A percentile compares a stretch with the other conserved stretches of the same genome.
These are phyloP conservation scores for Hemaris fuciformis DNA, from an alignment of 2,888 invertebrate species.

Conservation along the genomic window DNA sequence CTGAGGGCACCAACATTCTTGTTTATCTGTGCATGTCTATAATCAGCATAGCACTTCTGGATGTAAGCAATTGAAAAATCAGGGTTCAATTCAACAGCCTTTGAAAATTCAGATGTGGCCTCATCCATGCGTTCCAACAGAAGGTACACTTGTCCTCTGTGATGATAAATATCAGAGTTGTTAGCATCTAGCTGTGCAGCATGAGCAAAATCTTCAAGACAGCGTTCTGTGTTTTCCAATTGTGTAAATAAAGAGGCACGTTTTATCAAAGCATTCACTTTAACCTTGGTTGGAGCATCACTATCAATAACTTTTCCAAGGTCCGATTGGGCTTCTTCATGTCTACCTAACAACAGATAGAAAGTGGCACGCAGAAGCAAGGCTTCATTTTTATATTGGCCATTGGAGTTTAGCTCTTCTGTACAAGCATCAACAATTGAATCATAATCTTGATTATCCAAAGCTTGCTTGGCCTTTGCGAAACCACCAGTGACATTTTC, in stretches of 20 bases:
- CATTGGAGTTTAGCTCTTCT: slow-evolving; percentile 87
- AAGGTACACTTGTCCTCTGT: slow-evolving; percentile 93
- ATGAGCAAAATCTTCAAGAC: slow-evolving; percentile 88
- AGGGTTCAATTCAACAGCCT: slow-evolving; percentile 90
- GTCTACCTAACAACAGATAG: slow-evolving; percentile 88
- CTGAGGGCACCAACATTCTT: slow-evolving; percentile 83
- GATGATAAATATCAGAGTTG: slow-evolving; percentile 95
- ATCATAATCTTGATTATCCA: slow-evolving; percentile 87
- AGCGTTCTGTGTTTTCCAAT: slow-evolving; percentile 86
- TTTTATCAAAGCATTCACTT: slow-evolving; percentile 93
- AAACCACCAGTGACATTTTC: slow-evolving; percentile 82
- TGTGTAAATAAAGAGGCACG: slow-evolving; percentile 93
- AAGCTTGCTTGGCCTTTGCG: slow-evolving; percentile 85
- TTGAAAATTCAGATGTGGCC: slow-evolving; percentile 91
- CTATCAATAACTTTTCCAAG: slow-evolving; percentile 86
- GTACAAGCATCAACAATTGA: slow-evolving; percentile 90
- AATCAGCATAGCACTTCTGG: slow-evolving; percentile 95
- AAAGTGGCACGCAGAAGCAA: slow-evolving; percentile 92
- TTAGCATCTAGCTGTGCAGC: slow-evolving; percentile 89
- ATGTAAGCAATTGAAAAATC: slow-evolving; percentile 92
- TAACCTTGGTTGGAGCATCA: slow-evolving; percentile 83
- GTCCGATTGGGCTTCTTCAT: slow-evolving; percentile 87
- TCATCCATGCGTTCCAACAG: slow-evolving; percentile 90
- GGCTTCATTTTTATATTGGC: slow-evolving; percentile 85
- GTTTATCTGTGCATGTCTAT: slow-evolving; percentile 84